Percentiles rank a stretch among this genome's conserved stretches.
phyloP scores from a whole-genome alignment of 1,140 invertebrate genomes.

The Marisa cornuarietis region DNA sequence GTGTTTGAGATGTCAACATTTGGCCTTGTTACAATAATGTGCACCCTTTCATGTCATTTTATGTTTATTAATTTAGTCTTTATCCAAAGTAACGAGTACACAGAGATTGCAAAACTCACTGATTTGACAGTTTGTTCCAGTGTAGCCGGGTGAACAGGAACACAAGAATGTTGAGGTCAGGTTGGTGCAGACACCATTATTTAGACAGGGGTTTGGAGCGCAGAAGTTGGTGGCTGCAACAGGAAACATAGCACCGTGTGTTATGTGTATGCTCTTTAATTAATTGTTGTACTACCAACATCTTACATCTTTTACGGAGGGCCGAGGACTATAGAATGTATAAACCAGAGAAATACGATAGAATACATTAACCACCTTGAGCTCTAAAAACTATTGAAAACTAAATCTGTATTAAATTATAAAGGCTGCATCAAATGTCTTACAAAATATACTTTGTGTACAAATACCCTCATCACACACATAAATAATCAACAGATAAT shows the following conservation, averaged over 20 bases:
- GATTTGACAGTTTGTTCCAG: not conserved
- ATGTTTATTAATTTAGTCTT: too few relatives aligned
- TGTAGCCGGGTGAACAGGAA: not conserved
- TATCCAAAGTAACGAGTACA: too few relatives aligned
- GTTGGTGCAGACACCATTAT: not conserved
- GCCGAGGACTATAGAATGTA: not conserved
- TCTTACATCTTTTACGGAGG: too few relatives aligned
- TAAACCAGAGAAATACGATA: not conserved
- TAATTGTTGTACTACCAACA: not conserved
- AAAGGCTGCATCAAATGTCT: too few relatives aligned
- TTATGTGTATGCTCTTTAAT: not conserved
- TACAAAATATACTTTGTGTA: too few relatives aligned
- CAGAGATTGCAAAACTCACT: not conserved
- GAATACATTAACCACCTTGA: not conserved
- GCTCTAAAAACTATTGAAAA: not conserved
- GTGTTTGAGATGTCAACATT: too few relatives aligned
- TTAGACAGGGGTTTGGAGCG: not conserved
- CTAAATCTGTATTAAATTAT: too few relatives aligned
- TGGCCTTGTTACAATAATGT: too few relatives aligned
- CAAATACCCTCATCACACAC: too few relatives aligned
- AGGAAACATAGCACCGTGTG: not conserved
- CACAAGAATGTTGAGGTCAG: not conserved
- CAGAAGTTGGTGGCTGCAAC: not conserved
- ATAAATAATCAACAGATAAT: too few relatives aligned
- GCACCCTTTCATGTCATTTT: too few relatives aligned